Percentiles rank a stretch among this genome's conserved stretches.
These are phyloP conservation scores for Mycalesis mineus DNA, from an alignment of 2,888 invertebrate genomes.

Conservation along the genomic window DNA sequence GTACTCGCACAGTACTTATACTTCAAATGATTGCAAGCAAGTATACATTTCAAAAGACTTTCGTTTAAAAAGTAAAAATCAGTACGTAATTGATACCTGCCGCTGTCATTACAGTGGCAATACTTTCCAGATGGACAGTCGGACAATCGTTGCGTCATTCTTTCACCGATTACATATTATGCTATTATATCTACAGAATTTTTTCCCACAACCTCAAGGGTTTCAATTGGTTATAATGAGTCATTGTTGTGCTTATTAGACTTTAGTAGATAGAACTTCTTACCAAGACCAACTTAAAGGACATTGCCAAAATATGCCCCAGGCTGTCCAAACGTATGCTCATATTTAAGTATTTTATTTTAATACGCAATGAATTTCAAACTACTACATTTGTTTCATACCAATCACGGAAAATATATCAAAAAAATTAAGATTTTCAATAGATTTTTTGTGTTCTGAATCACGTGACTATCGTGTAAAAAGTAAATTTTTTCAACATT, in stretches of 20 bases:
- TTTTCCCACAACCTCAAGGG: background rate
- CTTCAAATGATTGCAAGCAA: background rate
- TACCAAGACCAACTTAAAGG: too few species aligned
- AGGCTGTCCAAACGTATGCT: too few species aligned
- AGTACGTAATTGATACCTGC: constrained; percentile 19
- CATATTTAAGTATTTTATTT: too few species aligned
- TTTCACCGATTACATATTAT: constrained; percentile 41
- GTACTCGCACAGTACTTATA: too few species aligned
- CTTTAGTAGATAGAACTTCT: background rate
- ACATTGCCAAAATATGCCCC: too few species aligned
- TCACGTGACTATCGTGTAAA: too few species aligned
- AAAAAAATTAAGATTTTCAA: too few species aligned
- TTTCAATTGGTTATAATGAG: background rate
- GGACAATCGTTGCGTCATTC: constrained; percentile 54
- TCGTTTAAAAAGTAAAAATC: constrained; percentile 15
- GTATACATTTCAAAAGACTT: constrained; percentile 12
- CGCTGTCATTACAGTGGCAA: constrained; percentile 27
- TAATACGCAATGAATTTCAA: too few species aligned
- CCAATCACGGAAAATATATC: too few species aligned
- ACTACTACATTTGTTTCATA: too few species aligned
- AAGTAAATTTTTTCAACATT: too few species aligned
- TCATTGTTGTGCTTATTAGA: background rate
- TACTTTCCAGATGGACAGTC: constrained; percentile 23
- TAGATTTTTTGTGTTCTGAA: too few species aligned
- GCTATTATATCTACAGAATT: constrained; percentile 2